These are phyloP conservation scores for Sipunculus nudus DNA, from an alignment of 2,888 invertebrate genomes.

Conservation along the genomic window DNA sequence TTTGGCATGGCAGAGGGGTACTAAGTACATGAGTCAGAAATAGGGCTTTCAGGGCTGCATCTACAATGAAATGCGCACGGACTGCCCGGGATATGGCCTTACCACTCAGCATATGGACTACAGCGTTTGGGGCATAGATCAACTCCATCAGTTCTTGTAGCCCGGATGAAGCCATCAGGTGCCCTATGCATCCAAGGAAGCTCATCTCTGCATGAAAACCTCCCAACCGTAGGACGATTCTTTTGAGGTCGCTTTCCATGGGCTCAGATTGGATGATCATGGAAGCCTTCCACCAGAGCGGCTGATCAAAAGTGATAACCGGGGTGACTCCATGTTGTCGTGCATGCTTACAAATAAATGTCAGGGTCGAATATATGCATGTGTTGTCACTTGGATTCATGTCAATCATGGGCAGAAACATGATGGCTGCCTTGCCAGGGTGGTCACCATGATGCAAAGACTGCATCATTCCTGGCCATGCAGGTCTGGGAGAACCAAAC, in stretches of 20 bases:
- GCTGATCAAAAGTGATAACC: constrained; percentile 44
- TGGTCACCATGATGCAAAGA: constrained; percentile 10
- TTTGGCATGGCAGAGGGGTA: too few species aligned
- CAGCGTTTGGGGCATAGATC: constrained; percentile 43
- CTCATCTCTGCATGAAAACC: constrained; percentile 39
- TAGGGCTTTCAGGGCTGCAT: constrained; percentile 22
- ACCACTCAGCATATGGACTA: constrained; percentile 41
- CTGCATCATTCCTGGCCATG: constrained; percentile 43
- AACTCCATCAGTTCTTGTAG: constrained; percentile 36
- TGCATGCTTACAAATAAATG: neutral
- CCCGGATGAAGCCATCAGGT: constrained; percentile 39
- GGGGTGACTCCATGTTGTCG: constrained; percentile 13
- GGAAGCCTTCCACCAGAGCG: constrained; percentile 36
- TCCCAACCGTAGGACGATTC: constrained; percentile 27
- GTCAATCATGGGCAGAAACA: constrained; percentile 35
- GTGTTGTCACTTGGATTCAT: constrained; percentile 28
- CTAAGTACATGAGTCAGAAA: neutral
- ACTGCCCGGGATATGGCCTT: constrained; percentile 39
- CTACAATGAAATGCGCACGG: constrained; percentile 32
- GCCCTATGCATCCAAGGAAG: constrained; percentile 42
- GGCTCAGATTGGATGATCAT: constrained; percentile 16
- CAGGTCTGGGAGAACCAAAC: constrained; percentile 16
- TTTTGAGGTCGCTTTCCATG: constrained; percentile 12
- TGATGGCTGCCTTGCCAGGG: constrained; percentile 20
- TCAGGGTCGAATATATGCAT: neutral